These are phyloP conservation scores for Terrapene triunguis DNA, from an alignment of 2,113 vertebrate genomes.

Conservation along the genomic window DNA sequence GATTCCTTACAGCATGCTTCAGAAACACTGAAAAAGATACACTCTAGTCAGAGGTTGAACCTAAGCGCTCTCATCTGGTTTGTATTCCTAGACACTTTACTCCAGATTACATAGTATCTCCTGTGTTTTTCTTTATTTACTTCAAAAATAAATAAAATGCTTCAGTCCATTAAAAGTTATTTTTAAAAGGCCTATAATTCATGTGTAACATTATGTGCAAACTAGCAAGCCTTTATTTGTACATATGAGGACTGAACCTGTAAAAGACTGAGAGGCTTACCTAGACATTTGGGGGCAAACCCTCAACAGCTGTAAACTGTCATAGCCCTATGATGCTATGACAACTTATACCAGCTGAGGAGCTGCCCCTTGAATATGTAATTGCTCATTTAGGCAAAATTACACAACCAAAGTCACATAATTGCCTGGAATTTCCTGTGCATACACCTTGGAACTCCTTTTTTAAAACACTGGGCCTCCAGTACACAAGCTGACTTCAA, in stretches of 20 bases:
- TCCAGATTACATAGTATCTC: neutral
- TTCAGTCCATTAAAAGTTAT: neutral
- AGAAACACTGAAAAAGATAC: neutral
- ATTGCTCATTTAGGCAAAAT: neutral
- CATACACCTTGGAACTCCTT: neutral
- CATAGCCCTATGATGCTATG: neutral
- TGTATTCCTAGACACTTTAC: neutral
- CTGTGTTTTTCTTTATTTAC: neutral
- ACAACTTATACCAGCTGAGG: neutral
- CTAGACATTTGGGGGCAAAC: neutral
- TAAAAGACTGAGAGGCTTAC: neutral
- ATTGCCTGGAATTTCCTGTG: neutral
- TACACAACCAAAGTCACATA: neutral
- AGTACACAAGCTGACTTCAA: neutral
- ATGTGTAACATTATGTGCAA: neutral
- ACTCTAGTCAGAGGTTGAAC: neutral
- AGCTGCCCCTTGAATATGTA: neutral
- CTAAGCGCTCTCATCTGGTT: neutral
- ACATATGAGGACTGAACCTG: neutral
- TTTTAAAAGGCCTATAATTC: neutral
- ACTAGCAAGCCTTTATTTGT: neutral
- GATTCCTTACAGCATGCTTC: neutral
- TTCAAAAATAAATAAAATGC: neutral
- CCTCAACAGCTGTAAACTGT: neutral
- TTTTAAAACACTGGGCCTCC: neutral